phyloP scores from a whole-genome alignment of 2,797 vertebrate genomes.

The Pyrocephalus nanus region DNA sequence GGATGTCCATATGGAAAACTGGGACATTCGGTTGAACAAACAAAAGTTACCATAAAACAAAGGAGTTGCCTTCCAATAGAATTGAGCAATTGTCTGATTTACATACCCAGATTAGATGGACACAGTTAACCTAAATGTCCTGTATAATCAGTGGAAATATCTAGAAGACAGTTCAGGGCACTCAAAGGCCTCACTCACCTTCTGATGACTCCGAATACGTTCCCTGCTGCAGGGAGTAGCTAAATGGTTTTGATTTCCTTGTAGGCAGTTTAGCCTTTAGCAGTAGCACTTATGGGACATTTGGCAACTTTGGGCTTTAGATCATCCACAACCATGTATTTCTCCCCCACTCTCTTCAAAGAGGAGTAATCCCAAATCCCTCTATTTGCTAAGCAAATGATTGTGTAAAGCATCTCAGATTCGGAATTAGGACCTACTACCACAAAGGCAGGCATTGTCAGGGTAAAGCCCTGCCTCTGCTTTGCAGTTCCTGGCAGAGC shows the following conservation, averaged over 20 bases:
- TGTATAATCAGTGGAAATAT: not conserved
- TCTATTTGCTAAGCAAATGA: not conserved
- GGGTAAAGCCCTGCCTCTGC: not conserved
- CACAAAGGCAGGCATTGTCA: not conserved
- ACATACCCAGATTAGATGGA: not conserved
- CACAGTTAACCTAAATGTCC: not conserved
- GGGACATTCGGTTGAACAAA: fast-evolving
- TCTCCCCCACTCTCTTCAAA: not conserved
- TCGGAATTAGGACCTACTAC: not conserved
- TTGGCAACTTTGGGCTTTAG: not conserved
- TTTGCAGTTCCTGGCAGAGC: not conserved
- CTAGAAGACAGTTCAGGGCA: not conserved
- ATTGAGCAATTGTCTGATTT: not conserved
- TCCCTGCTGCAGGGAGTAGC: not conserved
- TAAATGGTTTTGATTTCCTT: not conserved
- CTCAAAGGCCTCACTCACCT: not conserved
- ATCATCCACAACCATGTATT: not conserved
- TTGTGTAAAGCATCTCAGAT: not conserved
- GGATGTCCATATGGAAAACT: not conserved
- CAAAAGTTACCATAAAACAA: not conserved
- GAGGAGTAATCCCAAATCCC: not conserved
- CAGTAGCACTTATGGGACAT: fast-evolving
- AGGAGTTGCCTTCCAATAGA: not conserved
- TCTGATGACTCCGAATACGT: not conserved
- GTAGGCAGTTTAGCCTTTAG: not conserved